Evolutionary conservation across 64 coral and sea anemone species (phyloP).

Genomic region (Actinia equina): DNA sequence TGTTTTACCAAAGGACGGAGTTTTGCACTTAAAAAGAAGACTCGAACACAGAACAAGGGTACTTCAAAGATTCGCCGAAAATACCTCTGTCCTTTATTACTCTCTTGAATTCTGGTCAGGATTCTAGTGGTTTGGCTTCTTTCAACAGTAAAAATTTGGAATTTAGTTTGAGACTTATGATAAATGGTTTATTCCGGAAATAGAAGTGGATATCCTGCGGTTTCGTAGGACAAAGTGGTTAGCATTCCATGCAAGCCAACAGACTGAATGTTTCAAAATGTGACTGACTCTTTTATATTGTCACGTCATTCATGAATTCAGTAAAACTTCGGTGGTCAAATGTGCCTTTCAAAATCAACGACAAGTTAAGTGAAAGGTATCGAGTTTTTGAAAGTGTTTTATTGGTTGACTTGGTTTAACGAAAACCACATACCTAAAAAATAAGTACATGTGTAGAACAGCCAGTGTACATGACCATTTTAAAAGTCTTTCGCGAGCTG

Average conservation of each 20-base stretch:
- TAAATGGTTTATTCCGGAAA: constrained; percentile 15
- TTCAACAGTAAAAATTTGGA: constrained; percentile 4
- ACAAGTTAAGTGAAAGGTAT: not conserved
- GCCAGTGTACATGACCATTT: not conserved
- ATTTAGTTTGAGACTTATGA: constrained; percentile 10
- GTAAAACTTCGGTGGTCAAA: not conserved
- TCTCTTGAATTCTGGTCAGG: not conserved
- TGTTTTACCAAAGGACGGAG: not conserved
- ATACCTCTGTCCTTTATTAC: not conserved
- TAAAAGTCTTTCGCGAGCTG: not conserved
- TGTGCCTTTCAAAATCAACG: not conserved
- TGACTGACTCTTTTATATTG: not conserved
- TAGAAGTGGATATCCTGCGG: not conserved
- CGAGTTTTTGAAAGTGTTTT: not conserved
- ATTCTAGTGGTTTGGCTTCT: not conserved
- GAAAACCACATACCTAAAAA: not conserved
- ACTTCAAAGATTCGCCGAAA: not conserved
- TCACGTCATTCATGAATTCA: not conserved
- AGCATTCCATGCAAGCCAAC: not conserved
- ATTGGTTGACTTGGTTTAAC: not conserved
- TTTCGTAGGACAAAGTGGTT: not conserved
- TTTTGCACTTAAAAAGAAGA: not conserved
- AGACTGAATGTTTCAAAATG: not conserved
- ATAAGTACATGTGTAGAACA: not conserved
- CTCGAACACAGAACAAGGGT: not conserved